These are phyloP conservation scores for Pinna nobilis DNA, from an alignment of 1,140 invertebrate genomes.

Conservation along the genomic window DNA sequence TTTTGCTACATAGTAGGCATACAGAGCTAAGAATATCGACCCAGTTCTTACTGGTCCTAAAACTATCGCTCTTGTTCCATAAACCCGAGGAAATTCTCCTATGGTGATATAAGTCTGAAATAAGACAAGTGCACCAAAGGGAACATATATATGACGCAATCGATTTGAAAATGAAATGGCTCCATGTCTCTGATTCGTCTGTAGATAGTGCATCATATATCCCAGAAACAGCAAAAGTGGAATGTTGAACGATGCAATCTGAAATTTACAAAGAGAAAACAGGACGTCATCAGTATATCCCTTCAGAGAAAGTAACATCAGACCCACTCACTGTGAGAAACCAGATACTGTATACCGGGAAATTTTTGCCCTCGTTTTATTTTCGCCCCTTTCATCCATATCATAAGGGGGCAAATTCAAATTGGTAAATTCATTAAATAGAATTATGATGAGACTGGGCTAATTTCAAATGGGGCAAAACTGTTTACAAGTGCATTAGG, in stretches of 20 bases:
- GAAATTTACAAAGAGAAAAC: slow-evolving; percentile 65
- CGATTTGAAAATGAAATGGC: slow-evolving; percentile 24
- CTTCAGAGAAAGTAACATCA: too few relatives aligned
- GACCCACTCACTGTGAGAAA: too few relatives aligned
- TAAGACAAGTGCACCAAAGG: slow-evolving; percentile 78
- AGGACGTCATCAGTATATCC: too few relatives aligned
- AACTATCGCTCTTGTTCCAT: slow-evolving; percentile 86
- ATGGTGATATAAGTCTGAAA: slow-evolving; percentile 85
- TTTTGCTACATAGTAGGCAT: not conserved
- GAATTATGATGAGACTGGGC: too few relatives aligned
- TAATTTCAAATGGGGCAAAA: too few relatives aligned
- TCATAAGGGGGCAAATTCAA: too few relatives aligned
- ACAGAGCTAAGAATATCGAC: slow-evolving; percentile 73
- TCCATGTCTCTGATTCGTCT: slow-evolving; percentile 9
- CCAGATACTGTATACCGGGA: too few relatives aligned
- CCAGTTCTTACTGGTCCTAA: slow-evolving; percentile 88
- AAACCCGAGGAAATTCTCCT: slow-evolving; percentile 85
- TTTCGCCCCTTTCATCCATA: too few relatives aligned
- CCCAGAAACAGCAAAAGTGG: slow-evolving; percentile 83
- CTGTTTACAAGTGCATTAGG: too few relatives aligned
- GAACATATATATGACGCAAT: slow-evolving; percentile 47
- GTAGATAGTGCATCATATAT: slow-evolving; percentile 76
- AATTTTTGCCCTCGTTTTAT: too few relatives aligned
- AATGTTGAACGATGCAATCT: slow-evolving; percentile 82
- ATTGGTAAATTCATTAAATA: too few relatives aligned